A percentile compares a stretch with the other conserved stretches of the same genome.
Evolutionary conservation across 2,797 vertebrate species (phyloP).

Genomic region (Diplodus puntazzo): DNA sequence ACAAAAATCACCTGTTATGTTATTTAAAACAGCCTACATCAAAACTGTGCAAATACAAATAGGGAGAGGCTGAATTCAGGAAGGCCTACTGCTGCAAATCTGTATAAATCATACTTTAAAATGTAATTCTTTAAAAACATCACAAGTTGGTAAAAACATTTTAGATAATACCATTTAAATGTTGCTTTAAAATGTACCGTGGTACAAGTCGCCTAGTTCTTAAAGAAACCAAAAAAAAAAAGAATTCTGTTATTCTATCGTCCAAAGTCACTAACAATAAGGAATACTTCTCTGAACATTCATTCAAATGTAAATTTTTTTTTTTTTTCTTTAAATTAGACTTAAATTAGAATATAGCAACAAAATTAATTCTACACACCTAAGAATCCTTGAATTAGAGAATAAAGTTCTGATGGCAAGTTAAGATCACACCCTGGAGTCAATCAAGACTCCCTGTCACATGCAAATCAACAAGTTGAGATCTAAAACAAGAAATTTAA

Average conservation of each 20-base stretch:
- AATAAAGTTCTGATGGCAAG: conserved; percentile 19
- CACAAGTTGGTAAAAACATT: background rate
- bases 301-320: background rate
- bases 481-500: conserved; percentile 43
- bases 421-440: conserved; percentile 15
- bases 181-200: background rate
- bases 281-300: background rate
- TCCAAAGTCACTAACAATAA: conserved; percentile 8
- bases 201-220: conserved; percentile 1
- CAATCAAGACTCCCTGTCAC: conserved; percentile 19
- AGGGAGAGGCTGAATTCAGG: background rate
- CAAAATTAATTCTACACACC: too few relatives aligned
- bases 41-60: conserved; percentile 11
- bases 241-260: background rate
- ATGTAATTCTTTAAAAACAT: conserved; percentile 34
- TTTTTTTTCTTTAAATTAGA: background rate
- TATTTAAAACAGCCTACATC: background rate
- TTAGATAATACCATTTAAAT: conserved; percentile 17
- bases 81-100: background rate
- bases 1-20: background rate
- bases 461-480: conserved; percentile 28
- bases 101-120: background rate
- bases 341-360: background rate
- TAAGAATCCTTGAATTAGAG: background rate
- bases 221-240: conserved; percentile 10